Percentiles rank a stretch among this genome's conserved stretches.
phyloP scores from a whole-genome alignment of 64 coral and sea anemone genomes.

The Dendrophyllia cribrosa region DNA sequence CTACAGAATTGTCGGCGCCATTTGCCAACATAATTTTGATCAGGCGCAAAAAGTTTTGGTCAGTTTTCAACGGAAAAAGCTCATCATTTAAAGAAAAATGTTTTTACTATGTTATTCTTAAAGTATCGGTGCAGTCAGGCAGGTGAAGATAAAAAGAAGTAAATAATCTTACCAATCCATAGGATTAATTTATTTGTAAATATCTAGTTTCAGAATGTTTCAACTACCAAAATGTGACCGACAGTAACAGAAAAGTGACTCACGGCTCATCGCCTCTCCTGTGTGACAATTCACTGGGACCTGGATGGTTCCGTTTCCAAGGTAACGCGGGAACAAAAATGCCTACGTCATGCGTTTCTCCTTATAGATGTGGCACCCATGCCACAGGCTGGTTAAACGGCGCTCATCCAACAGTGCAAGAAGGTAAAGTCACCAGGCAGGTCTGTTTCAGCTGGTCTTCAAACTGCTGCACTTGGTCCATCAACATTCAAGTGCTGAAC shows the following conservation, averaged over 20 bases:
- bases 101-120: too few relatives aligned
- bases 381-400: not conserved
- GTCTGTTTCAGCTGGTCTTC: not conserved
- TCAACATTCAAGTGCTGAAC: not conserved
- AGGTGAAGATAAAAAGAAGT: too few relatives aligned
- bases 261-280: not conserved
- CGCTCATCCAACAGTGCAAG: not conserved
- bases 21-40: too few relatives aligned
- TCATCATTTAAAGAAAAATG: too few relatives aligned
- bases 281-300: not conserved
- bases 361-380: not conserved
- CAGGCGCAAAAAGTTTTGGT: too few relatives aligned
- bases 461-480: not conserved
- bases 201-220: not conserved
- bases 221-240: not conserved
- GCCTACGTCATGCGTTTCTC: not conserved
- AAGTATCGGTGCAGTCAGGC: too few relatives aligned
- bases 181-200: not conserved
- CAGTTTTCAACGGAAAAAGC: too few relatives aligned
- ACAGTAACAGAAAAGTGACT: not conserved
- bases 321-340: not conserved
- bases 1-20: too few relatives aligned
- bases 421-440: not conserved
- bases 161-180: too few relatives aligned
- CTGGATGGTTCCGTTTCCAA: not conserved